Percentiles rank a stretch among this genome's conserved stretches.
Evolutionary conservation across 2,113 vertebrate species (phyloP).

Genomic region (Erinaceus europaeus): DNA sequence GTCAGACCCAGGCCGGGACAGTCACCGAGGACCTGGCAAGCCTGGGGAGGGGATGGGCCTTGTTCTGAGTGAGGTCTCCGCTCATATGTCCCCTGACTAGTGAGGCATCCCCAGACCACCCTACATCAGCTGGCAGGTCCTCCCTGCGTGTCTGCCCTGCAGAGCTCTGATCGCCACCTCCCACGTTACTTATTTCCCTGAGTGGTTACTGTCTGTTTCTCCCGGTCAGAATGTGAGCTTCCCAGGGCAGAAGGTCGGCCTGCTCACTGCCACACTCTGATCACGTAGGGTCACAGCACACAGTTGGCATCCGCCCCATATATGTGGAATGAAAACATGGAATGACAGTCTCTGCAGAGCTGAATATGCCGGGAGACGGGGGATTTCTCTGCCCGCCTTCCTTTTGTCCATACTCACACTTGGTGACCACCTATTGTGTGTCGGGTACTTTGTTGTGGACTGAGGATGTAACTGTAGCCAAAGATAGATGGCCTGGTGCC

Average conservation of each 20-base stretch:
- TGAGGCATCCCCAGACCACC: slow-evolving; percentile 42
- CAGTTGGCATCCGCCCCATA: neutral
- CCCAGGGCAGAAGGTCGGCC: neutral
- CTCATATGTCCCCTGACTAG: slow-evolving; percentile 58
- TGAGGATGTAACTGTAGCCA: neutral
- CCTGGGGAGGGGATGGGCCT: neutral
- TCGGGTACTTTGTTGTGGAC: neutral
- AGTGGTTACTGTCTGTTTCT: neutral
- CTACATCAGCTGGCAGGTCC: neutral
- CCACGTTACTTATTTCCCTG: neutral
- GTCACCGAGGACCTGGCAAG: slow-evolving; percentile 17
- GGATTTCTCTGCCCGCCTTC: too few species aligned
- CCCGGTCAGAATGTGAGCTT: neutral
- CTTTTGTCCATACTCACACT: neutral
- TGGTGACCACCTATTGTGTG: neutral
- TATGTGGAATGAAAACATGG: neutral
- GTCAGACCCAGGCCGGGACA: slow-evolving; percentile 52
- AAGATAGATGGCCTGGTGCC: neutral
- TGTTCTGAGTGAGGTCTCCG: slow-evolving; percentile 59
- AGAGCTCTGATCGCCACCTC: neutral
- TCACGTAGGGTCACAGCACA: neutral
- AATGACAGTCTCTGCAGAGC: neutral
- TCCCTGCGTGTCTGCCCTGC: neutral
- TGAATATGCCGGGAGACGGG: too few species aligned
- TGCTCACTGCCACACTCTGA: neutral